These are phyloP conservation scores for Magallana angulata DNA, from an alignment of 1,140 invertebrate genomes.

Conservation along the genomic window DNA sequence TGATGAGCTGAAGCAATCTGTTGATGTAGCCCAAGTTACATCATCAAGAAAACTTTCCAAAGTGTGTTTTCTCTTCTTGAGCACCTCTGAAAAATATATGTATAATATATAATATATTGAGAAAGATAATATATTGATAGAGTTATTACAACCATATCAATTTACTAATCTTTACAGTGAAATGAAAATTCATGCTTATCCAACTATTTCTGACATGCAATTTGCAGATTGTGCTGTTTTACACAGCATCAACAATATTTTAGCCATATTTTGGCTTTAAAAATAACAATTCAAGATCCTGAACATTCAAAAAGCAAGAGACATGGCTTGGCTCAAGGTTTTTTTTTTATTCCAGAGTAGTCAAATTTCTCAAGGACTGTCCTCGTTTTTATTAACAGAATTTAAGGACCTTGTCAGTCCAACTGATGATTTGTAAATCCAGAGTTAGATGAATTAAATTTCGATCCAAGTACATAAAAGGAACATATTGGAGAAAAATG, in stretches of 20 bases:
- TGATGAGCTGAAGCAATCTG: background rate
- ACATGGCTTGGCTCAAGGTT: background rate
- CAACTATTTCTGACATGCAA: background rate
- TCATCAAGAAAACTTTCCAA: background rate
- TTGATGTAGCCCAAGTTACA: background rate
- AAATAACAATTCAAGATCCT: slow-evolving; percentile 5
- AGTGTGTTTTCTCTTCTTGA: background rate
- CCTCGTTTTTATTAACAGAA: slow-evolving; percentile 3
- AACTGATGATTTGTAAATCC: background rate
- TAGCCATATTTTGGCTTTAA: background rate
- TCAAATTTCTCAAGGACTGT: background rate
- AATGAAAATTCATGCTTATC: background rate
- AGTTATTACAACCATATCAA: background rate
- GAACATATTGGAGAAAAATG: slow-evolving; percentile 16
- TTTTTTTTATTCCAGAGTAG: slow-evolving; percentile 13
- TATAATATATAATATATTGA: background rate
- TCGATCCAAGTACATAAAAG: background rate
- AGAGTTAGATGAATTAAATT: background rate
- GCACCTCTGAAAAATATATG: background rate
- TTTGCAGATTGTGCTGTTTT: slow-evolving; percentile 15
- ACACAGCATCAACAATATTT: slow-evolving; percentile 16
- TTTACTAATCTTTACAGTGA: slow-evolving; percentile 10
- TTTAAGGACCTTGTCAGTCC: slow-evolving; percentile 5
- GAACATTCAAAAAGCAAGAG: slow-evolving; percentile 15
- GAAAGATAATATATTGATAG: background rate